Evolutionary conservation across 2,113 vertebrate species (phyloP), one percentile per base, ranked within the genome.

Genomic region (Tragelaphus imberbis): DNA sequence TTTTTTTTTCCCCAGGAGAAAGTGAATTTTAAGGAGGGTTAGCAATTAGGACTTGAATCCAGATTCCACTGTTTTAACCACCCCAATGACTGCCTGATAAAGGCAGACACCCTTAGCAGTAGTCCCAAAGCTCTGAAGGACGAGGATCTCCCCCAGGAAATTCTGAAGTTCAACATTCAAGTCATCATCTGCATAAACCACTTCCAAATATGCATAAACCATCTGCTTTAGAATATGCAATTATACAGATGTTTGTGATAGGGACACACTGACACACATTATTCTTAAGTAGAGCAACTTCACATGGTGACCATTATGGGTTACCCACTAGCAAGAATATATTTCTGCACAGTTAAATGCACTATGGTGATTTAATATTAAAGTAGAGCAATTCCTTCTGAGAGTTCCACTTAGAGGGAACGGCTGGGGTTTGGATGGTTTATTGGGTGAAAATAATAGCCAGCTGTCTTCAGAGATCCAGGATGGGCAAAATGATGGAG

Each of bases 231-330:
- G 71, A 84, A 82, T 16, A 81, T 27, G 56, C 47, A 47, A 3
- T 63, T 58, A 28, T 6, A n/a, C 3, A 65, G 47, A 86, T 77
- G 30, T 49, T 49, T 86, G 56, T n/a, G 61, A 81, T n/a, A 27
- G 0, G n/a, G 47, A 75, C 27, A 63, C 28, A 44, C 0, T 8
- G 56, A 79, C 6, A 27, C 0, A 55, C 19, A 11, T 56, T 86
- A 80, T 17, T 47, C 28, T 87, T 75, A 93, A 47, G 19, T 84
- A 80, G 36, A 81, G 61, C 87, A 75, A 40, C 82, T 95, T 89
- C 28, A 21, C 51, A 53, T 33, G 25, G 88, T 47, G 87, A 80
- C 0, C 6, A 61, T 30, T 47, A 68, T 17, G 17, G 40, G 58
- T 17, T 56, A 21, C 68, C 6, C 5, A 7, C 21, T 58, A 85